Percentiles rank a stretch among this genome's conserved stretches.
These are phyloP conservation scores for Rhizomys pruinosus DNA, from an alignment of 2,113 vertebrate species.

Conservation along the genomic window DNA sequence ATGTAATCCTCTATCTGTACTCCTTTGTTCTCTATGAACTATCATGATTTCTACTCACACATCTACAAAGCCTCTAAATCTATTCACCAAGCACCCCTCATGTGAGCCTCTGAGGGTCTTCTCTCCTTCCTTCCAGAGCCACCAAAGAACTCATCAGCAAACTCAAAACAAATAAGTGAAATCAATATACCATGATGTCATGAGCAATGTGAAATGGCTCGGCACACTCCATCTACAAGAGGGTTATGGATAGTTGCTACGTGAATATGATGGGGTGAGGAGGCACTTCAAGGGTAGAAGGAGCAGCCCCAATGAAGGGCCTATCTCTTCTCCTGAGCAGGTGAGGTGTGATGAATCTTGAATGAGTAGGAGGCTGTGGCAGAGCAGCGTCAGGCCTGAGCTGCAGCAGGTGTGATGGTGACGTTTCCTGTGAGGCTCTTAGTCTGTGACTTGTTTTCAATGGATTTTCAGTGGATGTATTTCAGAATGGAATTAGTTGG, in stretches of 20 bases:
- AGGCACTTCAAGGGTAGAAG: not conserved
- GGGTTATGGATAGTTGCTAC: not conserved
- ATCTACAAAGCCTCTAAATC: not conserved
- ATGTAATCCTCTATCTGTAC: not conserved
- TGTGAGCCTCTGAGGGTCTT: not conserved
- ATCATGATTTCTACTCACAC: not conserved
- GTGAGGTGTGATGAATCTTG: fast-evolving
- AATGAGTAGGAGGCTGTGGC: fast-evolving
- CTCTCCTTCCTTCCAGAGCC: not conserved
- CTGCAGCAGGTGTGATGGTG: too few species aligned
- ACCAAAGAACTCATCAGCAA: not conserved
- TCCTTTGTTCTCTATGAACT: not conserved
- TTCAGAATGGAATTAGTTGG: not conserved
- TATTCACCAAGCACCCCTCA: not conserved
- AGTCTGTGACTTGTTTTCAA: not conserved
- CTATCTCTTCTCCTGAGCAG: not conserved
- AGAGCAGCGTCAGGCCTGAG: not conserved
- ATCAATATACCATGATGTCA: fast-evolving
- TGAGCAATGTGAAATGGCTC: not conserved
- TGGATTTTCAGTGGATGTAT: not conserved
- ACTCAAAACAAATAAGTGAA: not conserved
- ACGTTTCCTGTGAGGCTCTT: not conserved
- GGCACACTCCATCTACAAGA: not conserved
- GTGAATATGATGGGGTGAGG: too few species aligned
- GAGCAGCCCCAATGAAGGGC: fast-evolving